Percentiles rank a stretch among this genome's conserved stretches.
Evolutionary conservation across 2,797 vertebrate genomes (phyloP).

Genomic region (Florisuga fusca): DNA sequence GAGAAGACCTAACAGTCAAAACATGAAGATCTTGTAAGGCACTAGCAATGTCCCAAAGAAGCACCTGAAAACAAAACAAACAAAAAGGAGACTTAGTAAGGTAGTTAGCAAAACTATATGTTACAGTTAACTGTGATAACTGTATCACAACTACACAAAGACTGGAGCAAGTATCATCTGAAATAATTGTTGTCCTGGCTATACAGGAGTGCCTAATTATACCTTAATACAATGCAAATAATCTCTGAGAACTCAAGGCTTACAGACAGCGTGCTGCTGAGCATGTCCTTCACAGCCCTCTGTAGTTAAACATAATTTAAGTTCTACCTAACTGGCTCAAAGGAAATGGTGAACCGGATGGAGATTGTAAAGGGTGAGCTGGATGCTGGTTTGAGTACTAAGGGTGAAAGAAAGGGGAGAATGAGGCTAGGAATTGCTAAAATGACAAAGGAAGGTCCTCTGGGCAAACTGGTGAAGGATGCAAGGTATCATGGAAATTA

Average conservation of each 20-base stretch:
- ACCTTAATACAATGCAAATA: neutral
- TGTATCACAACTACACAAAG: neutral
- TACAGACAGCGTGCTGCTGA: constrained; percentile 34
- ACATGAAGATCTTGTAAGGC: neutral
- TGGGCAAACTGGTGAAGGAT: neutral
- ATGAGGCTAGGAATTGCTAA: neutral
- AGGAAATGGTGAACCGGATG: neutral
- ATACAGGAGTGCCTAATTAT: constrained; percentile 31
- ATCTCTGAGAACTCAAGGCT: constrained; percentile 20
- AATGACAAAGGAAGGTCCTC: neutral
- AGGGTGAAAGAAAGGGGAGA: neutral
- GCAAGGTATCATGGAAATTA: neutral
- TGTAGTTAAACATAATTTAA: neutral
- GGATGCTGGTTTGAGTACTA: neutral
- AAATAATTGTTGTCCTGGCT: constrained; percentile 23
- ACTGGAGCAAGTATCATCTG: neutral
- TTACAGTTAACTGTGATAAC: neutral
- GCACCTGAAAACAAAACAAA: constrained; percentile 24
- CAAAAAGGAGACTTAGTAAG: constrained; percentile 49
- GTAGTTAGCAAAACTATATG: constrained; percentile 21
- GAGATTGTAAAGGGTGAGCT: neutral
- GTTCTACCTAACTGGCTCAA: neutral
- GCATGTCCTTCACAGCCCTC: constrained; percentile 29
- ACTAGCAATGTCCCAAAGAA: constrained; percentile 27
- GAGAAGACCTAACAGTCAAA: neutral